Base-by-base conservation (phyloP, 53 echinoderm and acorn worm genomes). In the Echinometra lucunter region DNA sequence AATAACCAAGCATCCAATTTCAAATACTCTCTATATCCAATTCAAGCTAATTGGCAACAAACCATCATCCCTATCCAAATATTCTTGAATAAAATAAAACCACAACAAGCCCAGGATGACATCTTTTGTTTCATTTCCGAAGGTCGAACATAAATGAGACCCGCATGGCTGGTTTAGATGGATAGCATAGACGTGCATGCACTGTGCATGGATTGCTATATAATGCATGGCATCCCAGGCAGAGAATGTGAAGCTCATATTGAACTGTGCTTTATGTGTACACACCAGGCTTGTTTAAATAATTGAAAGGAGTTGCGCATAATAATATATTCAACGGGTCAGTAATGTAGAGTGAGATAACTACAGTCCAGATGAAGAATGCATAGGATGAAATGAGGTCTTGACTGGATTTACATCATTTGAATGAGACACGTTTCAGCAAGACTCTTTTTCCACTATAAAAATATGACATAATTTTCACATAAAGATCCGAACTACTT, bases 241-340 rank as follows among this genome's bases (percentile, higher is more conserved):
- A 82, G 82, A 47, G 82, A 82, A 17, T 6, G 57, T 57, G 16
- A 57, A 34, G 17, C 58, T 37, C 37, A 69, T 45, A 60, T 15
- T n/a, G 58, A 38, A 91, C 45, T 10, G 28, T 27, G 78, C 18
- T 16, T 57, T 55, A 18, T 92, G 92, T 92, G 78, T 92, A 21
- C 78, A 75, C 57, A 92, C 75, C 78, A 27, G 57, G 92, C 92
- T 78, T 92, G 92, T 74, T 74, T 75, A 92, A 92, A 92, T 34
- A 92, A 66, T n/a, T 66, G 89, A 35, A 21, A 58, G 57, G 75
- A 58, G 58, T 89, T 89, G 60, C 5, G 89, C 89, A 89, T 89
- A 89, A 89, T 88, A 44, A 88, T 88, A 88, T 89, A 89, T 58
- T 37, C 27, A 7, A 49, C 49, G 83, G 83, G 83, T 83, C 83